phyloP scores from a whole-genome alignment of 2,888 invertebrate genomes.

The Anoplius nigerrimus region DNA sequence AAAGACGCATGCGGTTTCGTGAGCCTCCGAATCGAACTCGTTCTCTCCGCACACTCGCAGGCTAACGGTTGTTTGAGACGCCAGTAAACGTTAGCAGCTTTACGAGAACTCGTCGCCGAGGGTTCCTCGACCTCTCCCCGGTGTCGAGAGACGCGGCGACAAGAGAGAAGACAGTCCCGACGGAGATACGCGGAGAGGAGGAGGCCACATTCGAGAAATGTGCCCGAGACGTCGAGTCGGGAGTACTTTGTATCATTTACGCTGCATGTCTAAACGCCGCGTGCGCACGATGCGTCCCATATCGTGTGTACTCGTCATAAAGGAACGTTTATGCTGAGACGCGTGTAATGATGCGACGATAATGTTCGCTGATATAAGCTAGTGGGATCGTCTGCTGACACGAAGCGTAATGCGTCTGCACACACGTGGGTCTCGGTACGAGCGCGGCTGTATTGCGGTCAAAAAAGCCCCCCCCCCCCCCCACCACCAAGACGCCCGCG shows the following conservation, averaged over 20 bases:
- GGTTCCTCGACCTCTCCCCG: slow-evolving; percentile 21
- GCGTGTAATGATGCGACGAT: slow-evolving; percentile 21
- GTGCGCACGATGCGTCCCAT: neutral
- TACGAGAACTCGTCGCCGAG: neutral
- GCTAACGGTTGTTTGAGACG: neutral
- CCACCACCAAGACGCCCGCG: slow-evolving; percentile 3
- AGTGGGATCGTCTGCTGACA: slow-evolving; percentile 7
- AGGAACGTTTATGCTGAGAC: slow-evolving; percentile 26
- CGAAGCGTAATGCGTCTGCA: slow-evolving; percentile 36
- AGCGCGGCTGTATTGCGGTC: slow-evolving; percentile 36
- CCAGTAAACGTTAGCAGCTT: slow-evolving; percentile 4
- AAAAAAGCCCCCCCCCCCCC: slow-evolving; percentile 9
- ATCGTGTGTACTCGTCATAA: slow-evolving; percentile 26
- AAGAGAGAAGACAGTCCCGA: neutral
- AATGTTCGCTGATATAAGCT: slow-evolving; percentile 12
- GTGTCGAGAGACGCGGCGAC: neutral
- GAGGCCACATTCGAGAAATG: neutral
- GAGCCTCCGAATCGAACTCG: neutral
- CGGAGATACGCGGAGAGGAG: too few relatives aligned
- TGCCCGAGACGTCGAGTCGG: neutral
- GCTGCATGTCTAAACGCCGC: neutral
- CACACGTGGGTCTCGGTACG: too few relatives aligned
- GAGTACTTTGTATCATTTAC: neutral
- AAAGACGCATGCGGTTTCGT: too few relatives aligned
- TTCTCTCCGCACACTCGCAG: neutral